Evolutionary conservation across 2,797 vertebrate species (phyloP).

Genomic region (Clarias fuscus): DNA sequence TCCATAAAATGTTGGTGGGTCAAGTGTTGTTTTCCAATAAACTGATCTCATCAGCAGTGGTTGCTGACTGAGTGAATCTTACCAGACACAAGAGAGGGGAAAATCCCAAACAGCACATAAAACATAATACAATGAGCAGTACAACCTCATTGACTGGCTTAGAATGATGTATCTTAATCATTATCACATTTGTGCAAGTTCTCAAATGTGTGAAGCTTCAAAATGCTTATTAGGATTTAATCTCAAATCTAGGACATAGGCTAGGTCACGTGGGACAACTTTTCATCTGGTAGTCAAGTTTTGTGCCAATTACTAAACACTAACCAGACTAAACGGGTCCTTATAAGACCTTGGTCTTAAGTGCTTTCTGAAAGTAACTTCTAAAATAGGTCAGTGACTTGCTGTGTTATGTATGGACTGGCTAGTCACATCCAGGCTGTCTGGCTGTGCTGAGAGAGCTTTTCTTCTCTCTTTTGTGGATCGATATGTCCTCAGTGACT

Average conservation of each 20-base stretch:
- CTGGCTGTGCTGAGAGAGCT: constrained; percentile 48
- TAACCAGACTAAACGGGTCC: background rate
- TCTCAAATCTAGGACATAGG: constrained; percentile 1
- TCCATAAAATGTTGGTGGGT: background rate
- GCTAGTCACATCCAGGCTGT: constrained; percentile 45
- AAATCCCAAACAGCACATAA: constrained; percentile 53
- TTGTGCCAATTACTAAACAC: background rate
- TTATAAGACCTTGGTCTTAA: constrained; percentile 27
- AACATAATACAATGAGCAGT: constrained; percentile 39
- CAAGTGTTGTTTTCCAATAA: constrained; percentile 42
- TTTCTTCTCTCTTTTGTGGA: constrained; percentile 54
- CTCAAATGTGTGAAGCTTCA: constrained; percentile 34
- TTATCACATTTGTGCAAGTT: constrained; percentile 45
- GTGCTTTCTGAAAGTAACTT: constrained; percentile 44
- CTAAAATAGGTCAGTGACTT: constrained; percentile 53
- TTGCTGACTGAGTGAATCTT: constrained; percentile 50
- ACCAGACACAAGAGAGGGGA: constrained; percentile 34
- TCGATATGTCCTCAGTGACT: constrained; percentile 52
- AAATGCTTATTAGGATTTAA: constrained; percentile 11
- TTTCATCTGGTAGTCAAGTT: background rate
- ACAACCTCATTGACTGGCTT: constrained; percentile 53
- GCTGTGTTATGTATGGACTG: constrained; percentile 48
- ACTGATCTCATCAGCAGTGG: constrained; percentile 55
- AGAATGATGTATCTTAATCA: constrained; percentile 50
- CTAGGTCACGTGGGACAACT: background rate